Base-by-base conservation (phyloP, 2,797 vertebrate species). In the Setipinna tenuifilis region DNA sequence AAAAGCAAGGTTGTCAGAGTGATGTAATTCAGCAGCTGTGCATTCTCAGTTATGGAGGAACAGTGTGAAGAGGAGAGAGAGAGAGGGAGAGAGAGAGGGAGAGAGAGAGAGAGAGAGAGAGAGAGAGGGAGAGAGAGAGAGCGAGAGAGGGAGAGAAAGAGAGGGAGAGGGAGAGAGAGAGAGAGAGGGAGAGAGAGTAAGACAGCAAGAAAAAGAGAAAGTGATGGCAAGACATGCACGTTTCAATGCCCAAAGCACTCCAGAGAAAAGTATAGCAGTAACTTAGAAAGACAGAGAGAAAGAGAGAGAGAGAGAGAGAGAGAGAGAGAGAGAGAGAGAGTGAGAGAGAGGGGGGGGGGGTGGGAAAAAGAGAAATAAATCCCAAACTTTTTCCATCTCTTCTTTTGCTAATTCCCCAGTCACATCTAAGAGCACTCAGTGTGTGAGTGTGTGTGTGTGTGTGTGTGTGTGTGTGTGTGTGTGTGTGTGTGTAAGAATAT, bases 1-100 rank as follows among this genome's bases (percentile, higher is more conserved):
- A 28, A 28, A 23, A 68, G 62, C 11, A 28, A 68, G 62, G 23
- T 10, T 68, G 10, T 28, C 11, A 25, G 62, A 25, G 62, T 68
- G 62, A 28, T 12, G 62, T 68, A 12, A 68, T 68, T 68, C n/a
- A 68, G 62, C 62, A 68, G 62, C 62, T 68, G 62, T 68, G 62
- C 23, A 9, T 28, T 28, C 62, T n/a, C 62, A 28, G 21, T 61
- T 6, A 61, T 65, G 61, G n/a, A 65, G 61, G 23, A 61, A 61
- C 1, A 19, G 21, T n/a, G 61, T 11, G 61, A 65, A 65, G 61
- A 25, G 61, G n/a, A 65, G 61, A 65, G 7, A 65, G 61, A 23
- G 61, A n/a, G n/a, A n/a, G n/a, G n/a, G n/a, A n/a, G n/a, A n/a
- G n/a, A n/a, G n/a, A n/a, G n/a, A n/a, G n/a, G n/a, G n/a, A n/a